Evolutionary conservation across 2,888 invertebrate genomes (phyloP).

Genomic region (Gymnoscelis rufifasciata): DNA sequence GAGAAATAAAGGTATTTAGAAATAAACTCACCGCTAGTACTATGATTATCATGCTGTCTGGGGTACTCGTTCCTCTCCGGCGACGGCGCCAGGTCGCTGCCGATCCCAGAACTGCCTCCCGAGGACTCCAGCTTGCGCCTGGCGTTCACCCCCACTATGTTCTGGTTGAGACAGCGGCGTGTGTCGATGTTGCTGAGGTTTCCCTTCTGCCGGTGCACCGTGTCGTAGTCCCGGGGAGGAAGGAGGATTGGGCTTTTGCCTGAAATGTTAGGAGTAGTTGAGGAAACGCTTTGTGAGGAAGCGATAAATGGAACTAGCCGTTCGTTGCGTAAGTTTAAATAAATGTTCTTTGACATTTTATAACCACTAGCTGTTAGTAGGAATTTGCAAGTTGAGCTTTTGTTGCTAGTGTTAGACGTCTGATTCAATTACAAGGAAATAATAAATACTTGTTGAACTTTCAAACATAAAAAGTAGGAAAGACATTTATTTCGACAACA

Average conservation of each 20-base stretch:
- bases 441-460: too few relatives aligned
- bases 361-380: too few relatives aligned
- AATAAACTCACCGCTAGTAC: constrained; percentile 47
- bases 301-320: too few relatives aligned
- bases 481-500: too few relatives aligned
- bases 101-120: constrained; percentile 92
- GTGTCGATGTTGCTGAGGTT: constrained; percentile 70
- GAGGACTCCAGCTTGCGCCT: constrained; percentile 81
- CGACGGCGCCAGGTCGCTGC: constrained; percentile 92
- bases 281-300: too few relatives aligned
- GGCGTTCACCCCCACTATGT: constrained; percentile 77
- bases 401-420: too few relatives aligned
- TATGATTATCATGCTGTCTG: constrained; percentile 78
- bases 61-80: constrained; percentile 81
- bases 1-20: neutral
- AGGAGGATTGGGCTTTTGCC: constrained; percentile 87
- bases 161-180: constrained; percentile 83
- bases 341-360: too few relatives aligned
- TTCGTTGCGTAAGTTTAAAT: too few relatives aligned
- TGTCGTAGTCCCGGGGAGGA: constrained; percentile 97
- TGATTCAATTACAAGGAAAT: too few relatives aligned
- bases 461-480: too few relatives aligned
- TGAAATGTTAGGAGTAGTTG: too few relatives aligned
- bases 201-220: constrained; percentile 85
- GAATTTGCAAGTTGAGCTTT: too few relatives aligned